Conservation (phyloP, 2,888 invertebrate genomes). For the Sinopyrophorus schimmeli region DNA sequence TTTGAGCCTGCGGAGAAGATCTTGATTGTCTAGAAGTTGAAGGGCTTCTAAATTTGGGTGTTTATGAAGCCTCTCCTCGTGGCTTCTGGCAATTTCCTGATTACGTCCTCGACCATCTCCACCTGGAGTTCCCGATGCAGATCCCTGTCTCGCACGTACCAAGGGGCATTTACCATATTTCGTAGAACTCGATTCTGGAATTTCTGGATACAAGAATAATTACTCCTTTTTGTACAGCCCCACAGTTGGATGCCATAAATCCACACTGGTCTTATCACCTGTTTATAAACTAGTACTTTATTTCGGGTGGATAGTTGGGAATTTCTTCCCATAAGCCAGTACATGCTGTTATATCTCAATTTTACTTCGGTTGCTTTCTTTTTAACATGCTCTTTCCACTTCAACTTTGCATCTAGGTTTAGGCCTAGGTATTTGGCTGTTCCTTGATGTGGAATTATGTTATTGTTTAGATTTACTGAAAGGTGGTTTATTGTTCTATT, state of each 20-base stretch:
- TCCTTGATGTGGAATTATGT: background rate
- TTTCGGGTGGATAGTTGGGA: slow-evolving; percentile 1
- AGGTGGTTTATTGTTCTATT: slow-evolving; percentile 6
- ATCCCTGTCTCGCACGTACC: slow-evolving; percentile 7
- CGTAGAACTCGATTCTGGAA: slow-evolving; percentile 6
- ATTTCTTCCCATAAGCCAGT: too few relatives aligned
- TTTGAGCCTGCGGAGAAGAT: slow-evolving; percentile 10
- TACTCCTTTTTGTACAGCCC: slow-evolving; percentile 11
- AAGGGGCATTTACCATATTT: too few relatives aligned
- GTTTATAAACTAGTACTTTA: slow-evolving; percentile 9
- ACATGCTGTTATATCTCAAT: slow-evolving; percentile 10
- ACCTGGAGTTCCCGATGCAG: slow-evolving; percentile 9
- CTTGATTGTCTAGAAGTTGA: slow-evolving; percentile 10
- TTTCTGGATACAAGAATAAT: slow-evolving; percentile 7
- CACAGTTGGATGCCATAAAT: slow-evolving; percentile 5
- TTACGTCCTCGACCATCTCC: slow-evolving; percentile 10
- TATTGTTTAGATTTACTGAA: slow-evolving; percentile 7
- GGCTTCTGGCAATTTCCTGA: slow-evolving; percentile 10
- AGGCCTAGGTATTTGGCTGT: slow-evolving; percentile 2
- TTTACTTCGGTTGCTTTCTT: slow-evolving; percentile 3
- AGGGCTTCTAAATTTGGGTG: slow-evolving; percentile 9
- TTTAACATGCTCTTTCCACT: slow-evolving; percentile 13
- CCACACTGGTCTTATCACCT: slow-evolving; percentile 7
- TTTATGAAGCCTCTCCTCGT: slow-evolving; percentile 4
- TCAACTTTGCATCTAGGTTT: slow-evolving; percentile 2